Percentiles rank a stretch among this genome's conserved stretches.
These are phyloP conservation scores for Elephas maximus DNA, from an alignment of 2,113 vertebrate species.

Conservation along the genomic window DNA sequence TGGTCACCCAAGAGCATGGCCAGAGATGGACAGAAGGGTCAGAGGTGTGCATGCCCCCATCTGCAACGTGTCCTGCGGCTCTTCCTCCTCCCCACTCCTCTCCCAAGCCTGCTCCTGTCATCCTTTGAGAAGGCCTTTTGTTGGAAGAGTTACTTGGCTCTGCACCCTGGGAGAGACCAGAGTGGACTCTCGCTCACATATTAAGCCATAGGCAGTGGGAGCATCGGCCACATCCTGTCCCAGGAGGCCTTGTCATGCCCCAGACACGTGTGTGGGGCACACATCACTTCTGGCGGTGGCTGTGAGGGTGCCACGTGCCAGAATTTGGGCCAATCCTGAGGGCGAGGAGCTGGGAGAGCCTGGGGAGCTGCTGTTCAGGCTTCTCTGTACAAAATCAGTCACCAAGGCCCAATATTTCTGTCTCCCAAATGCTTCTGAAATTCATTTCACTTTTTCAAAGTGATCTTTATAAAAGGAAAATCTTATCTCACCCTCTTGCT, in stretches of 20 bases:
- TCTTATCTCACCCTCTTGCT: not conserved
- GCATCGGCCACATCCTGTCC: accelerated
- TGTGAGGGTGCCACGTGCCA: not conserved
- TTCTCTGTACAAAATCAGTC: not conserved
- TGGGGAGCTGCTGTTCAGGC: not conserved
- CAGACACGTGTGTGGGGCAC: accelerated
- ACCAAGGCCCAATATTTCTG: not conserved
- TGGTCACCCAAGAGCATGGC: accelerated
- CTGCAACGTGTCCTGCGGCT: accelerated
- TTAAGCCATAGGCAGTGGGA: not conserved
- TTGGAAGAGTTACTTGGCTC: not conserved
- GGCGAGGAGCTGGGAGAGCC: not conserved
- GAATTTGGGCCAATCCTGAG: not conserved
- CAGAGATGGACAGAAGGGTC: not conserved
- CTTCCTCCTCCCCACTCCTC: not conserved
- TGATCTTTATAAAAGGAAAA: not conserved
- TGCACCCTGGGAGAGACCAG: not conserved
- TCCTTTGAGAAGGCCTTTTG: not conserved
- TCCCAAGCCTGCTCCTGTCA: not conserved
- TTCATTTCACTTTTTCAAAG: not conserved
- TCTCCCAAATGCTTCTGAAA: not conserved
- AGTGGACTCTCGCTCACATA: not conserved
- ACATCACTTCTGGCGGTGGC: not conserved
- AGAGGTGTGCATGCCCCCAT: not conserved
- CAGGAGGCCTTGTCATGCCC: not conserved